Evolutionary conservation across 2,888 invertebrate species (phyloP), one percentile per base, ranked within the genome.

Genomic region (Halocaridina rubra): DNA sequence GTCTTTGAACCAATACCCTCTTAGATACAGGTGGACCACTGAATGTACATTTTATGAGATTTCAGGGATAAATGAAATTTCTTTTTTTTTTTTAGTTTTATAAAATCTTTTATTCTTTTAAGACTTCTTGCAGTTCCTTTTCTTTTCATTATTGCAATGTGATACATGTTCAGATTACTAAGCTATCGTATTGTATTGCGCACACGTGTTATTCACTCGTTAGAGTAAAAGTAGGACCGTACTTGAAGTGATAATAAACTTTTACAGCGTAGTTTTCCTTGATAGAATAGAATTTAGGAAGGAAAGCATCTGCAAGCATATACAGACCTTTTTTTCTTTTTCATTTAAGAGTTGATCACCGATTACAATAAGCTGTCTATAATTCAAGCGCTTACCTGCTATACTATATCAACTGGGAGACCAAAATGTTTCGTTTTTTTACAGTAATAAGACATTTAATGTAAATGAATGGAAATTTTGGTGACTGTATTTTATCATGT

Each of bases 401-500:
- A 82, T 82, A 71, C 82, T 82, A 77, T 82, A 82, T 71, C 82
- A 82, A 77, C 82, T 61, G 82, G 82, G 78, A 78, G 27, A 77
- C 77, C 78, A 72, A 72, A 78, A 74, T 61, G 82, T 71, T 72
- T 72, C 71, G 78, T 71, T 71, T 29, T n/a, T 46, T 72, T 71
- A 27, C 76, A 72, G 82, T 71, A 64, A 57, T 80, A 69, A 64
- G 76, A 46, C 39, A 53, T 69, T 59, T 72, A 78, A 77, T 77
- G 78, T 77, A 78, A 78, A 77, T 78, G 80, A 75, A 71, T 72
- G 77, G 64, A 74, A 74, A 74, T 79, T 84, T 75, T 75, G 79
- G 84, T 29, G 72, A 79, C 74, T 84, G 78, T 79, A 79, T 84
- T 79, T 79, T 72, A 84, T 84, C 75, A 84, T 84, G 79, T 84